Evolutionary conservation across 2,888 invertebrate species (phyloP), one percentile per base, ranked within the genome.

Genomic region (Leptopilina syphax): DNA sequence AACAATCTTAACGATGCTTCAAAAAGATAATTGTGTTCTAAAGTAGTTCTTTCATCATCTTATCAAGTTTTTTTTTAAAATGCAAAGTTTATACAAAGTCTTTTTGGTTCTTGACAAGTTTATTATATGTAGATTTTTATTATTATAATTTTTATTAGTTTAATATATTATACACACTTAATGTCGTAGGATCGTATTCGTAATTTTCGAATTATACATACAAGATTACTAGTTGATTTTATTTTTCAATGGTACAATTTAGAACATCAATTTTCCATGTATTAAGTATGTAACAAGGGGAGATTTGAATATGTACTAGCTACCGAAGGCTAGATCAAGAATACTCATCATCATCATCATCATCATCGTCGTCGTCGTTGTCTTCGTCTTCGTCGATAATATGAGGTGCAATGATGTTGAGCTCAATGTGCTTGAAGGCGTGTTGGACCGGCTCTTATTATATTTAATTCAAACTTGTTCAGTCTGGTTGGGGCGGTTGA

Each of bases 401-500:
- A 65, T 77, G 18, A 63, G 65, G 77, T 65, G 65, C 44, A 77
- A 47, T 24, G 77, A 65, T 77, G 63, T 63, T 77, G 13, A 13
- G 41, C 63, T 77, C 57, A 24, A 50, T 77, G 57, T 13, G 50
- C 77, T 79, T 68, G 80, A n/a, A 68, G 82, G 79, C 65, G 81
- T 77, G 77, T 67, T 76, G 77, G 82, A 81, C 79, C 77, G 80
- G 82, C 83, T 85, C 86, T 88, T 87, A 88, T 88, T 88, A 87
- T 89, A 89, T 90, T 90, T 89, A 89, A 90, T 90, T 89, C 87
- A 85, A 86, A 87, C 86, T 88, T 85, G 87, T 86, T 86, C 79
- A 83, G 81, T 80, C 83, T 83, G 86, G 82, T 80, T 84, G 79
- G 83, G 84, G 80, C 77, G 76, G 80, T 83, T 85, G 84, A 81